Base-by-base conservation (phyloP, 2,888 invertebrate species). In the Philereme vetulata region DNA sequence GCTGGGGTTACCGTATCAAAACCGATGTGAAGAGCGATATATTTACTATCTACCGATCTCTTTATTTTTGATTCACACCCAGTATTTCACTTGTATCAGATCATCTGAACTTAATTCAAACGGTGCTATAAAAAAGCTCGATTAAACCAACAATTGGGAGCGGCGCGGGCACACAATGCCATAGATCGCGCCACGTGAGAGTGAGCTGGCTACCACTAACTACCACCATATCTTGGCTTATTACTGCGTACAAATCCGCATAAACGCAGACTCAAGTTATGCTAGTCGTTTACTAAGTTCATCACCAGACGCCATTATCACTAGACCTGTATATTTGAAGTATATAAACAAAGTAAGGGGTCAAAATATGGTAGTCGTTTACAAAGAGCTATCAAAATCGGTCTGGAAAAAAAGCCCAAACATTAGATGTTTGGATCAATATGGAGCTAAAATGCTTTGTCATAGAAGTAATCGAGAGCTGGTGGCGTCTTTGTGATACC, bases 361-460 rank as follows among this genome's bases (percentile, higher is more conserved):
- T 72, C 77, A 69, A 61, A 35, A 58, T 68, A 71, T 32, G 75
- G 61, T 80, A 77, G 86, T 69, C 71, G 62, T 71, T 72, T 72
- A 72, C 69, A 68, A 67, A 70, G 70, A 76, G 72, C 70, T 68
- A 76, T 77, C 77, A 75, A 62, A 70, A 72, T 75, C 75, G 63
- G 57, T 48, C 51, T 52, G 60, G 35, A 60, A 57, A 64, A 68
- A 68, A 58, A 51, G 57, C 54, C 54, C 62, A 89, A 89, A 90
- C 90, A 90, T 60, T 60, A 6, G 34, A 85, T 83, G 86, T 86
- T 88, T 87, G 91, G 91, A 91, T 91, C 91, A 90, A 91, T 92
- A 92, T 92, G 91, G 90, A 80, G 88, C 85, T 90, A 89, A 90
- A 90, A 81, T 86, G 92, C 92, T 85, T 87, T 88, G 92, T 91